Base-by-base conservation (phyloP, 2,113 vertebrate genomes). In the Zosterops japonicus region DNA sequence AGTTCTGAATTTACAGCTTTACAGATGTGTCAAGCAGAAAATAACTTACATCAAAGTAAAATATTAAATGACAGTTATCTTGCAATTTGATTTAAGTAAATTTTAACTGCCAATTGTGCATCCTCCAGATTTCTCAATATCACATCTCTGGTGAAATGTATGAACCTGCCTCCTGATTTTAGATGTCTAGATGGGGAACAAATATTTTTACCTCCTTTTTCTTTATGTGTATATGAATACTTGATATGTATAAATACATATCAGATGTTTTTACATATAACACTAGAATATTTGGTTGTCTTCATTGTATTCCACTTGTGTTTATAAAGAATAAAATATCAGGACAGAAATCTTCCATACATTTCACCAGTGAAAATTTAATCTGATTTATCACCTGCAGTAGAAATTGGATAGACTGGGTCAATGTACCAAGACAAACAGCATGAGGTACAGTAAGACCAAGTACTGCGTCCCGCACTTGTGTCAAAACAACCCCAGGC, bases 21-120 rank as follows among this genome's bases (percentile, higher is more conserved):
- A 79, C 24, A 85, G 74, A 72, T 49, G n/a, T 31, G 39, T 88
- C 63, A 88, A 72, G 22, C 19, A 91, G 46, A 88, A 94, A 93
- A 83, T 72, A 79, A 89, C 23, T 12, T 44, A 7, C 56, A 72
- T 47, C 28, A 19, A 69, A 89, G 52, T 28, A 18, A 46, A 86
- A 46, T 76, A 85, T 83, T 59, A 64, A 85, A 87, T 28, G 91
- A 89, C 29, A 23, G 50, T 87, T 91, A 69, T 49, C 14, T 85
- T 87, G 15, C 8, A 57, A 60, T 85, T 64, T 76, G 29, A 69
- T 85, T 63, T 60, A 75, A 85, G 41, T 82, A 91, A 55, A 72
- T 83, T 90, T 78, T 27, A 71, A 18, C 67, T 90, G 22, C 22
- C n/a, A 47, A 9, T 76, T 79, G 9, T 8, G 75, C 11, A 12